These are phyloP conservation scores for Cerastoderma edule DNA, from an alignment of 2,888 invertebrate genomes.

Conservation along the genomic window DNA sequence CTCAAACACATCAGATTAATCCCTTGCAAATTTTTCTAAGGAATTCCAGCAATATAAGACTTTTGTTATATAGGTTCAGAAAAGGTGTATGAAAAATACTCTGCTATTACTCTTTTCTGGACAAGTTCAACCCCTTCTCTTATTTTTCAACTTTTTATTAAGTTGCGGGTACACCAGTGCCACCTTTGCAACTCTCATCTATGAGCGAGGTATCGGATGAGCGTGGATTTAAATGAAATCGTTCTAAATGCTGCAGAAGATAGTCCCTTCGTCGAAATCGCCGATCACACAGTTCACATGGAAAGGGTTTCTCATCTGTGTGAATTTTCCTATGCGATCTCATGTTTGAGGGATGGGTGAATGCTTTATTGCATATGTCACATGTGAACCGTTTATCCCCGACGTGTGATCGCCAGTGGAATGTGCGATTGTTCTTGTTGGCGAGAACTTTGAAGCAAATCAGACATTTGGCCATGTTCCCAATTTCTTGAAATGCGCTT, in stretches of 20 bases:
- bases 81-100: too few relatives aligned
- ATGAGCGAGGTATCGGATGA: not conserved
- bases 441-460: constrained; percentile 56
- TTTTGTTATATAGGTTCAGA: too few relatives aligned
- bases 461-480: constrained; percentile 58
- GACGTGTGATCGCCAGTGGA: constrained; percentile 59
- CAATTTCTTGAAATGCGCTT: constrained; percentile 59
- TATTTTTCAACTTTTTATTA: too few relatives aligned
- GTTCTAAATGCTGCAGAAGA: constrained; percentile 50
- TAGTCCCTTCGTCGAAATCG: constrained; percentile 52
- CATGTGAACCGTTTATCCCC: constrained; percentile 60
- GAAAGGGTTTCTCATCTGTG: constrained; percentile 69
- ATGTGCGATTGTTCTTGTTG: constrained; percentile 57
- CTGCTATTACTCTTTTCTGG: too few relatives aligned
- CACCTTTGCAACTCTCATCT: not conserved
- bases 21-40: too few relatives aligned
- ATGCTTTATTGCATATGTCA: constrained; percentile 70
- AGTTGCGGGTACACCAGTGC: too few relatives aligned
- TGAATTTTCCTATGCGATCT: constrained; percentile 66
- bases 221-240: constrained; percentile 43
- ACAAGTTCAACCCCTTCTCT: too few relatives aligned
- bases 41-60: too few relatives aligned
- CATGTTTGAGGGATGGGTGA: constrained; percentile 71
- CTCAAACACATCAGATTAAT: too few relatives aligned
- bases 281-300: constrained; percentile 58